Conservation (phyloP, 2,113 vertebrate genomes). For the Lethenteron camtschaticum region DNA sequence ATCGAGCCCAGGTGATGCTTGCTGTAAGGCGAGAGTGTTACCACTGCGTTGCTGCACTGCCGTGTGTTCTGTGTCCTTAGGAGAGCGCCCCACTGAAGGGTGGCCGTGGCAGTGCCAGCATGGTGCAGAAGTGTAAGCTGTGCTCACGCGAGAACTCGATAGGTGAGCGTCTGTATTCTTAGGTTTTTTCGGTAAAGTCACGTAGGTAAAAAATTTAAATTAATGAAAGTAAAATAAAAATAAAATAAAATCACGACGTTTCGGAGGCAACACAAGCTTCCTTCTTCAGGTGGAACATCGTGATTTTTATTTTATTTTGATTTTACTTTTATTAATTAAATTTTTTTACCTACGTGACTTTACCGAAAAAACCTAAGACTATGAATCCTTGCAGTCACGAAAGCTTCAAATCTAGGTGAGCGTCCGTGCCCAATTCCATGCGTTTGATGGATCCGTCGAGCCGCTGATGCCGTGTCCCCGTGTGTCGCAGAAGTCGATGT, state of each 20-base stretch:
- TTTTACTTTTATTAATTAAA: no score
- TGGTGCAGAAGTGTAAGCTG: conserved; percentile 95
- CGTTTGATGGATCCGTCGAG: background rate
- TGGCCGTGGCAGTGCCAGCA: conserved; percentile 67
- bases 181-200: no score
- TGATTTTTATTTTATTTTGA: no score
- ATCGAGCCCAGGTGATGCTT: background rate
- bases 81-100: conserved; percentile 72
- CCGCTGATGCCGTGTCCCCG: background rate
- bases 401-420: conserved; percentile 27
- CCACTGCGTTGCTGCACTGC: conserved; percentile 8
- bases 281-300: no score
- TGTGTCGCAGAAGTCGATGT: background rate
- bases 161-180: conserved; percentile 22
- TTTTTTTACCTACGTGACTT: no score
- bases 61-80: conserved; percentile 20
- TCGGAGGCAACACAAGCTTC: no score
- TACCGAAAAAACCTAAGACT: no score
- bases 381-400: background rate
- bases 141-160: conserved; percentile 89
- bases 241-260: no score
- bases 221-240: no score
- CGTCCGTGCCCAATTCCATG: background rate
- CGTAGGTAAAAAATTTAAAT: no score
- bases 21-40: background rate